These are phyloP conservation scores for Pithys albifrons DNA, from an alignment of 2,113 vertebrate species.

Conservation along the genomic window DNA sequence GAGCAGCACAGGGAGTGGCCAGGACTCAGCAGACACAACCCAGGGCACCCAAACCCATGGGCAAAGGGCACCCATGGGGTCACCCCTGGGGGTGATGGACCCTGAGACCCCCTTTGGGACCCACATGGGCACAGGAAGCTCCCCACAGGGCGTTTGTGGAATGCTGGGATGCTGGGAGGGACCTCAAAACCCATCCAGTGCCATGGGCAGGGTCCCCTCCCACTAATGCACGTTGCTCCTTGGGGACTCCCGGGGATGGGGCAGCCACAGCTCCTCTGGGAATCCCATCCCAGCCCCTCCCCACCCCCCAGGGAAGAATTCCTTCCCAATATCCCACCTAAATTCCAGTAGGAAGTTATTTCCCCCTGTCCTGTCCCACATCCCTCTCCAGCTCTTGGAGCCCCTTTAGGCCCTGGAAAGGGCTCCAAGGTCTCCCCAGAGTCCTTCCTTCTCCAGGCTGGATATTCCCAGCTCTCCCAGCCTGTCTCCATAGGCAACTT, in stretches of 20 bases:
- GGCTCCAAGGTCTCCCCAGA: not conserved
- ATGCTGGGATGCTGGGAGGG: not conserved
- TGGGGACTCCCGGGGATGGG: not conserved
- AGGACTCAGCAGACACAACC: fast-evolving
- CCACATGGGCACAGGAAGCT: fast-evolving
- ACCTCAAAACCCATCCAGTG: fast-evolving
- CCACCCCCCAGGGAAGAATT: not conserved
- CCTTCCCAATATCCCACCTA: not conserved
- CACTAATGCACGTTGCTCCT: not conserved
- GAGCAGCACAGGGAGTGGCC: not conserved
- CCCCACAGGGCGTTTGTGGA: too few relatives aligned
- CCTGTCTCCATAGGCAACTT: not conserved
- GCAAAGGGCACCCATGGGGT: not conserved
- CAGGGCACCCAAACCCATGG: too few relatives aligned
- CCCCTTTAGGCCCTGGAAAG: not conserved
- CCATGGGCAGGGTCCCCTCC: not conserved
- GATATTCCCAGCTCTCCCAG: not conserved
- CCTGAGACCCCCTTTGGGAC: not conserved
- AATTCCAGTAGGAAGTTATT: not conserved
- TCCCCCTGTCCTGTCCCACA: not conserved
- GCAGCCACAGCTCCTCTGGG: not conserved
- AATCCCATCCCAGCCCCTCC: not conserved
- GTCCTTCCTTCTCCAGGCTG: fast-evolving
- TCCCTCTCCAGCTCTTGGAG: not conserved
- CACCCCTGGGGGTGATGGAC: fast-evolving